A percentile compares a stretch with the other conserved stretches of the same genome.
phyloP scores from a whole-genome alignment of 1,140 invertebrate species.

The Centruroides vittatus region DNA sequence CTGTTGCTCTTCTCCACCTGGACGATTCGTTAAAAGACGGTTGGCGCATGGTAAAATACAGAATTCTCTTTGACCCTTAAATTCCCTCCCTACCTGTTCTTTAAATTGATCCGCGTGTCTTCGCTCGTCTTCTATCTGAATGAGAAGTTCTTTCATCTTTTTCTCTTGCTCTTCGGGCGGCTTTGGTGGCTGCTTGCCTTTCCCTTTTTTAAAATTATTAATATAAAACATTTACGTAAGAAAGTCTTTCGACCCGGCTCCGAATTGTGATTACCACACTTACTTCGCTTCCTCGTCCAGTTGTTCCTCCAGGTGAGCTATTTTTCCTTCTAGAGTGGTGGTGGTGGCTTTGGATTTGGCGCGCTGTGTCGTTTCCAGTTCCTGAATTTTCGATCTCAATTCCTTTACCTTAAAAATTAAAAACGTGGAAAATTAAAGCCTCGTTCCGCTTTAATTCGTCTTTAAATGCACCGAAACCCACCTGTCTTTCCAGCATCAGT shows the following conservation, averaged over 20 bases:
- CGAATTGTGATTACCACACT: background rate
- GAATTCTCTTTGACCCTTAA: background rate
- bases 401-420: conserved; percentile 27
- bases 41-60: background rate
- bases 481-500: conserved; percentile 68
- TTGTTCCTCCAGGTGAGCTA: conserved; percentile 87
- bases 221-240: no score
- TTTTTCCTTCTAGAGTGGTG: conserved; percentile 81
- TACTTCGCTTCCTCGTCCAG: conserved; percentile 75
- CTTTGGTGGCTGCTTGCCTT: conserved; percentile 68
- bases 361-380: conserved; percentile 83
- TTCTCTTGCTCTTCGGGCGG: conserved; percentile 86
- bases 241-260: no score
- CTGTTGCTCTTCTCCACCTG: conserved; percentile 49
- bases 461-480: background rate
- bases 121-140: conserved; percentile 88
- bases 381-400: conserved; percentile 59
- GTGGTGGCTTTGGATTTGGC: conserved; percentile 90
- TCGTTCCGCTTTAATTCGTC: background rate
- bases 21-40: background rate
- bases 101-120: conserved; percentile 91
- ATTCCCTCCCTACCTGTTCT: conserved; percentile 51
- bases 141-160: conserved; percentile 75
- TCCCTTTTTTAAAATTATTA: conserved; percentile 34
- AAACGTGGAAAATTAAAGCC: background rate